Percentiles rank a stretch among this genome's conserved stretches.
Conservation (phyloP, 2,113 vertebrate species). For the Balaeniceps rex region DNA sequence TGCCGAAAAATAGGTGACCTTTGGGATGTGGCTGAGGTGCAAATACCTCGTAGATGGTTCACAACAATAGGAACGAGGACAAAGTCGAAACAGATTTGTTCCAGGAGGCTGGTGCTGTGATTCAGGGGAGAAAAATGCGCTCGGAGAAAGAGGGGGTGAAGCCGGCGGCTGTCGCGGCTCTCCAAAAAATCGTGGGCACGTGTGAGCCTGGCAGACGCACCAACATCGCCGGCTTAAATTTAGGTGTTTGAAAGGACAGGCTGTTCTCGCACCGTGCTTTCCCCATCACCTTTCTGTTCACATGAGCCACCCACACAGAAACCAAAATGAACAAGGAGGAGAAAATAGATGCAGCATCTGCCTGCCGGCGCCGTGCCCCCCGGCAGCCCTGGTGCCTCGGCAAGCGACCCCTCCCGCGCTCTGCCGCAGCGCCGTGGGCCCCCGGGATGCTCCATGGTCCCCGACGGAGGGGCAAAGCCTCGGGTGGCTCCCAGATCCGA, state of each 20-base stretch:
- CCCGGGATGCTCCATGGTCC: too few species aligned
- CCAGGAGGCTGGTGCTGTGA: neutral
- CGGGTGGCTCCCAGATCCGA: neutral
- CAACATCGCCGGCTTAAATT: neutral
- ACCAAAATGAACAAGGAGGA: conserved; percentile 58
- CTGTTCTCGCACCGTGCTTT: conserved; percentile 49
- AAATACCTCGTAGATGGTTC: neutral
- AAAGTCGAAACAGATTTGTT: neutral
- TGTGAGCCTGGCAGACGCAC: neutral
- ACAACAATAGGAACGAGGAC: neutral
- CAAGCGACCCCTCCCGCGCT: neutral
- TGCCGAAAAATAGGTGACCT: neutral
- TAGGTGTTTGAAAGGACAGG: conserved; percentile 16
- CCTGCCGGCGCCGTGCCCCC: neutral
- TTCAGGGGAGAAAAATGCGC: neutral
- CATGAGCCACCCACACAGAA: conserved; percentile 76
- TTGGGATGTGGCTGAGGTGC: neutral
- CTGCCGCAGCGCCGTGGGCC: fast-evolving
- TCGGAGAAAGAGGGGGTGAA: neutral
- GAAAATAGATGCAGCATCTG: conserved; percentile 58
- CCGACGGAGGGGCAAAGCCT: neutral
- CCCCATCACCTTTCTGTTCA: conserved; percentile 77
- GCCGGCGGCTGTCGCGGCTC: fast-evolving
- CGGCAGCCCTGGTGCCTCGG: neutral
- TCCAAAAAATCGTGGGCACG: neutral